Conservation (phyloP, 2,797 vertebrate species). For the Cossypha heuglini region DNA sequence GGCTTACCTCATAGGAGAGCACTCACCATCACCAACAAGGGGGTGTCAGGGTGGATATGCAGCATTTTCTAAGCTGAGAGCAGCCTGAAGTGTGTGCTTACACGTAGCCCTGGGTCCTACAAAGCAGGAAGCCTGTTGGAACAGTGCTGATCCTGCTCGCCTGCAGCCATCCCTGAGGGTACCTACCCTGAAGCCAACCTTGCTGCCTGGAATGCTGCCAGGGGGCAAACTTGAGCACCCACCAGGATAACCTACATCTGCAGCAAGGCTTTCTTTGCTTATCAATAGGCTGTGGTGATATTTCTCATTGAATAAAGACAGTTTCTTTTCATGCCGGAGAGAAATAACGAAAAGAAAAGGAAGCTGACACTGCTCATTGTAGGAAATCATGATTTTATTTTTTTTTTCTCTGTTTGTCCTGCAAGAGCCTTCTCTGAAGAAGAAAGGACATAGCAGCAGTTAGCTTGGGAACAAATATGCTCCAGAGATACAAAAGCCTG, state of each 20-base stretch:
- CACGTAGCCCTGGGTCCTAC: not conserved
- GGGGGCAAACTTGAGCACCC: not conserved
- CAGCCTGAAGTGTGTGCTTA: rapidly evolving
- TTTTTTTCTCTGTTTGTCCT: not conserved
- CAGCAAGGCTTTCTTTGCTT: not conserved
- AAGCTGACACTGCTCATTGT: not conserved
- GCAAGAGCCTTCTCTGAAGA: not conserved
- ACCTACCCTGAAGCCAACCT: not conserved
- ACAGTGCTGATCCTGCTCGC: not conserved
- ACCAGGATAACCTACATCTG: not conserved
- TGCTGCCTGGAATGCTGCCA: not conserved
- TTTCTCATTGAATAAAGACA: not conserved
- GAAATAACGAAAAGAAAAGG: not conserved
- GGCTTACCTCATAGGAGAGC: not conserved
- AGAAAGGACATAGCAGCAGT: not conserved
- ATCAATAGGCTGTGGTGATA: not conserved
- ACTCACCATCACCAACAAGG: not conserved
- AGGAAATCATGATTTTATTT: not conserved
- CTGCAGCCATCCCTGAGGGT: not conserved
- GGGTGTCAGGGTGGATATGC: not conserved
- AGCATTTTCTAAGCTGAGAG: not conserved
- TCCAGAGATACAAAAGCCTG: not conserved
- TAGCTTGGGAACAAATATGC: not conserved
- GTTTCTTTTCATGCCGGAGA: not conserved
- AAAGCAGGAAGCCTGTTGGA: not conserved